Base-by-base conservation (phyloP, 2,113 vertebrate species). In the Peromyscus leucopus region DNA sequence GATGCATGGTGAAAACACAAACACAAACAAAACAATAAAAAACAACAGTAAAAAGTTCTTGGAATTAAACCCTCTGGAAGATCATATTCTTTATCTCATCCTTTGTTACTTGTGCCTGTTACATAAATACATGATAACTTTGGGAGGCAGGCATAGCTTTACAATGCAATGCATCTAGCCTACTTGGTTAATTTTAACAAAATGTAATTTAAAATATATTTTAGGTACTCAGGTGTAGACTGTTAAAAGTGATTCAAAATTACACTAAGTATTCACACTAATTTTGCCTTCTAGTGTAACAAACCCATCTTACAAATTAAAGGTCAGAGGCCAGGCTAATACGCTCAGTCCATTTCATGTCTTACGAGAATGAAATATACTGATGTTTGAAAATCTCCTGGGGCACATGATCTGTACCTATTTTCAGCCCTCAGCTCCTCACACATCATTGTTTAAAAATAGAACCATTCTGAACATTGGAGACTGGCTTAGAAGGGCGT, bases 351-450 rank as follows among this genome's bases (percentile, higher is more conserved):
- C 75, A 72, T 98, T 89, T 98, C 98, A 98, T 93, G 97, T 96
- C 98, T 98, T 97, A 98, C 98, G 97, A 96, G 98, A 98, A 98
- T 98, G 96, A 98, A 98, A 98, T 98, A 98, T 98, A 98, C 98
- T 97, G 96, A 98, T 93, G 97, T 98, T 98, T 98, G 98, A 97
- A 98, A 98, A 98, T 99, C 97, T 98, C 93, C 98, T 92, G 97
- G 97, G 98, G 98, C 98, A 98, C 98, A 98, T 98, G 98, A 98
- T 98, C 97, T 97, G 98, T 97, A 97, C 98, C 98, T 99, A 99
- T 99, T 98, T 99, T 98, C 97, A 98, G 98, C 0, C 5, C 98
- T 97, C 39, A 90, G 98, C 98, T 98, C 96, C 94, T 98, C 98
- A 98, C 98, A 98, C 96, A 97, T 95, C 97, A 96, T 96, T 93